Percentiles rank a stretch among this genome's conserved stretches.
Evolutionary conservation across 2,888 invertebrate genomes (phyloP).

Genomic region (Drosophila barbarae): DNA sequence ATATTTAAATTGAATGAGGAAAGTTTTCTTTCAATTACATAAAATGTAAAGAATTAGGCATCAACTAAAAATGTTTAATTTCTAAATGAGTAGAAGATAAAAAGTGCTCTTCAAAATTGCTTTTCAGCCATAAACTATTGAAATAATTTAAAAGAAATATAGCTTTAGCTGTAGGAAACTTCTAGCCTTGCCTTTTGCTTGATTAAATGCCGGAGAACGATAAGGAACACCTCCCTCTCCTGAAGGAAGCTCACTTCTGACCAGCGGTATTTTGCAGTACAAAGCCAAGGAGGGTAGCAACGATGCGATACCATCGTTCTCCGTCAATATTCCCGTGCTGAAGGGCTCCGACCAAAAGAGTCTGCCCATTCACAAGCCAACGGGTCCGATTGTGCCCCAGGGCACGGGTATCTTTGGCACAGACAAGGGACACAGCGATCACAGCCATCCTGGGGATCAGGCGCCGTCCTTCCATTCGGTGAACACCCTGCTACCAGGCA

Average conservation of each 20-base stretch:
- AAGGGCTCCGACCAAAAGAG: constrained; percentile 67
- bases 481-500: constrained; percentile 65
- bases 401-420: constrained; percentile 67
- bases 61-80: background rate
- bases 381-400: constrained; percentile 29
- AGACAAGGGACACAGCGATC: constrained; percentile 64
- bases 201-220: background rate
- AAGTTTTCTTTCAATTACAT: background rate
- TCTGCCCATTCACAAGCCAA: constrained; percentile 56
- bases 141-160: background rate
- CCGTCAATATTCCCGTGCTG: constrained; percentile 38
- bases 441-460: constrained; percentile 62
- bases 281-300: constrained; percentile 42
- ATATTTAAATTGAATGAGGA: too few species aligned
- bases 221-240: background rate
- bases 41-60: too few species aligned
- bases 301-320: constrained; percentile 29
- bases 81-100: background rate
- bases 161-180: background rate
- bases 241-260: constrained; percentile 37
- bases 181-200: background rate
- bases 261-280: constrained; percentile 39
- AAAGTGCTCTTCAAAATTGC: background rate
- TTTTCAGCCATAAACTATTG: background rate
- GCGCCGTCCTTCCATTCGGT: constrained; percentile 74